Evolutionary conservation across 2,113 vertebrate genomes (phyloP).

Genomic region (Nothobranchius kuhntae): DNA sequence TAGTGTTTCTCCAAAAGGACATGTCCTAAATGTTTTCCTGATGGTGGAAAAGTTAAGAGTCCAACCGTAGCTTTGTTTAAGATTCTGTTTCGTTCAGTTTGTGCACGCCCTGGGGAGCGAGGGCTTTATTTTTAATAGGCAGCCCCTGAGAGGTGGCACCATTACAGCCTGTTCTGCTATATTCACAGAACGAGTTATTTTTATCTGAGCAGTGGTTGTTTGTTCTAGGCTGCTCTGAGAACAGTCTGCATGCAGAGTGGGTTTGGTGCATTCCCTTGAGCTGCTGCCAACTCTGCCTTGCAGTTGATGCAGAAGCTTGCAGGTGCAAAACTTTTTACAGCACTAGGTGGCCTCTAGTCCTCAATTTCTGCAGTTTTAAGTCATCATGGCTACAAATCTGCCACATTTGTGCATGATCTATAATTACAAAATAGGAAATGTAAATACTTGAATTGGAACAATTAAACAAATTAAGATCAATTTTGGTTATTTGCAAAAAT

Average conservation of each 20-base stretch:
- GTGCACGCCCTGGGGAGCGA: constrained; percentile 15
- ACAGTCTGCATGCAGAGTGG: neutral
- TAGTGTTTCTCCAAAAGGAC: constrained; percentile 25
- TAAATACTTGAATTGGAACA: neutral
- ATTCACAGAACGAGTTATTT: neutral
- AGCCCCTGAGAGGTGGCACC: constrained; percentile 20
- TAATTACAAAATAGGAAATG: neutral
- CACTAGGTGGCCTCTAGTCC: constrained; percentile 57
- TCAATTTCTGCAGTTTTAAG: neutral
- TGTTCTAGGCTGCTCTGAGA: constrained; percentile 22
- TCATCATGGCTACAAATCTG: neutral
- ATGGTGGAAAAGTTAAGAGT: neutral
- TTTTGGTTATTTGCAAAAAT: too few relatives aligned
- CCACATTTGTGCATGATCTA: neutral
- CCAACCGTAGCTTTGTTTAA: neutral
- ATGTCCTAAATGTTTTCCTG: constrained; percentile 5
- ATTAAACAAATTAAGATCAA: too few relatives aligned
- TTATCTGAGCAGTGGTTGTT: neutral
- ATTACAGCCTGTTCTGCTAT: constrained; percentile 21
- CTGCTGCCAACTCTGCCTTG: constrained; percentile 46
- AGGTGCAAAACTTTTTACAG: constrained; percentile 20
- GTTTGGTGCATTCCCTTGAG: constrained; percentile 67
- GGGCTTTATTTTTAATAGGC: constrained; percentile 52
- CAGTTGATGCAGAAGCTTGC: constrained; percentile 22
- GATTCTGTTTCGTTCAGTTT: neutral